Base-by-base conservation (phyloP, 2,888 invertebrate species). In the Lucinisca nassula region DNA sequence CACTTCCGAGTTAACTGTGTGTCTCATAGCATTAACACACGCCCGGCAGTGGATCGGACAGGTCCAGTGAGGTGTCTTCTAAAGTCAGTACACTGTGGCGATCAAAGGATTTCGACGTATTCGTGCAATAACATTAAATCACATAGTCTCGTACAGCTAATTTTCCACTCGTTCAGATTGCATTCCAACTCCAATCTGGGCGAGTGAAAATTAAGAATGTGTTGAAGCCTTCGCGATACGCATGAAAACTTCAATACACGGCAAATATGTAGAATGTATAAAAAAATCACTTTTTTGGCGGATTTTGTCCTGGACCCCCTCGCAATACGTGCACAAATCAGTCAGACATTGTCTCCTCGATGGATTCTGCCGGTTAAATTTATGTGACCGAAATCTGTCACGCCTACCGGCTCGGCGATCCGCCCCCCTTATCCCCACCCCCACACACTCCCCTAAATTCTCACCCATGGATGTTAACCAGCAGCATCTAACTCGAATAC, bases 1-100 rank as follows among this genome's bases (percentile, higher is more conserved):
- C 76, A 75, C 76, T 12, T 75, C 40, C 76, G 27, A 67, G 30
- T 67, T 67, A 67, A 67, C 67, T 67, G 67, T 67, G 27, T 67
- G 10, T 67, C 67, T 67, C 67, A 67, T 67, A 67, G 32, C 12
- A 67, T 67, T 67, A 67, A 12, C 21, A 67, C 67, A 67, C 67
- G 30, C 27, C 67, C 3, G 67, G 67, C 67, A 67, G 67, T 67
- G 67, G 4, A 17, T 30, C 67, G 27, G 67, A 67, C 67, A 67
- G 67, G 12, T 21, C 67, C 67, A 67, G 67, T 24, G 27, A 67
- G 67, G 12, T 21, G 67, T 67, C 67, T 27, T 37, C 67, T 67
- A 30, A 67, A 27, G n/a, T 27, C 3, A 67, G 10, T 37, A 67
- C 67, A 27, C 67, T 27, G 67, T 12, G 27, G 27, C 4, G 27